Percentiles rank a stretch among this genome's conserved stretches.
phyloP scores from a whole-genome alignment of 2,113 vertebrate genomes.

The Myotis brandtii region DNA sequence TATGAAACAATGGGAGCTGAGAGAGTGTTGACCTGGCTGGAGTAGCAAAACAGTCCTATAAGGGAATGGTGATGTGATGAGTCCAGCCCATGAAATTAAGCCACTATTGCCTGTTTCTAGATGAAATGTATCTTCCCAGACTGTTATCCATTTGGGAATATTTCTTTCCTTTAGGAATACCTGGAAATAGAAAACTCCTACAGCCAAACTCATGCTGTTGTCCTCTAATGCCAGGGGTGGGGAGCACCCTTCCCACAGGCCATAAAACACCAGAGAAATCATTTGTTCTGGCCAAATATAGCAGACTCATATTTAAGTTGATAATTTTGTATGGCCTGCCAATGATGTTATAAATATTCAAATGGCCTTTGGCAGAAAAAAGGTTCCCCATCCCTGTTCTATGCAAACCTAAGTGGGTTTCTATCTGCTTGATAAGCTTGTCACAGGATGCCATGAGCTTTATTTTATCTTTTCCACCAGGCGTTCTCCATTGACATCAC shows the following conservation, averaged over 20 bases:
- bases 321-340: no score
- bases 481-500: slow-evolving; percentile 90
- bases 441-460: background rate
- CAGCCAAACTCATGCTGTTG: background rate
- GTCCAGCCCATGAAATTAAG: background rate
- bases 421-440: background rate
- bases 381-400: background rate
- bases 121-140: slow-evolving; percentile 17
- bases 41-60: background rate
- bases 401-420: background rate
- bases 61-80: background rate
- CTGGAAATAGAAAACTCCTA: background rate
- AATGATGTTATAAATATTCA: no score
- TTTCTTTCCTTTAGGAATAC: slow-evolving; percentile 55
- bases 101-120: slow-evolving; percentile 38
- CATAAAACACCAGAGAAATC: no score
- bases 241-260: no score
- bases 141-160: background rate
- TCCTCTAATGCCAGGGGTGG: background rate
- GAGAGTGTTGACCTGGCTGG: background rate
- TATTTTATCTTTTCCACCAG: slow-evolving; percentile 76
- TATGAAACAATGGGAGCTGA: background rate
- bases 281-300: no score
- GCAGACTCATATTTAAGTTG: no score
- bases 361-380: no score